Conservation (phyloP, 1,140 invertebrate species). For the Scaptodrosophila lebanonensis region DNA sequence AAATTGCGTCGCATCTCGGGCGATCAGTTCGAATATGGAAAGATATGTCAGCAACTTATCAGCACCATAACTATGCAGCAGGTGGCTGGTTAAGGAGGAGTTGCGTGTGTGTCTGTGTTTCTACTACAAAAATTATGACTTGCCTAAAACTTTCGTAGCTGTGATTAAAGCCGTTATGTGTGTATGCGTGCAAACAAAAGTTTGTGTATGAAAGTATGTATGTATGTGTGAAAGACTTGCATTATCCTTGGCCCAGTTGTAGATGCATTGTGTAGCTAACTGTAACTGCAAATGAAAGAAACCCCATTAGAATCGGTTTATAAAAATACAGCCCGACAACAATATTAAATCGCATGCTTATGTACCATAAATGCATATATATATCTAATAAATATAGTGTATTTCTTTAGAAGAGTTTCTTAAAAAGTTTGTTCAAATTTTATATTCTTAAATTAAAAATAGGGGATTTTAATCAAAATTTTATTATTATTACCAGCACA, state of each 20-base stretch:
- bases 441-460: no score
- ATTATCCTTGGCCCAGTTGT: no score
- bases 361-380: no score
- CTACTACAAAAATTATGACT: slow-evolving; percentile 35
- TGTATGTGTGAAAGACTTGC: slow-evolving; percentile 23
- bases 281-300: no score
- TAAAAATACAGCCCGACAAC: no score
- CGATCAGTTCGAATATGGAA: slow-evolving; percentile 92
- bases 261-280: neutral
- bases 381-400: no score
- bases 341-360: no score
- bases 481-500: no score
- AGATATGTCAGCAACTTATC: slow-evolving; percentile 93
- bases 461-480: no score
- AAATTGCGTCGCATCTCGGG: slow-evolving; percentile 94
- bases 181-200: slow-evolving; percentile 16
- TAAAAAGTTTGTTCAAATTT: no score
- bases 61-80: slow-evolving; percentile 88
- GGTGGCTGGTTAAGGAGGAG: slow-evolving; percentile 52
- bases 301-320: no score
- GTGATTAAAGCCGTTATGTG: slow-evolving; percentile 62
- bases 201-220: slow-evolving; percentile 9
- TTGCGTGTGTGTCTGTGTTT: slow-evolving; percentile 1
- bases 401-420: no score
- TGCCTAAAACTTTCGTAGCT: slow-evolving; percentile 69